These are phyloP conservation scores for Polypedilum pembai DNA, from an alignment of 1,140 invertebrate species.

Conservation along the genomic window DNA sequence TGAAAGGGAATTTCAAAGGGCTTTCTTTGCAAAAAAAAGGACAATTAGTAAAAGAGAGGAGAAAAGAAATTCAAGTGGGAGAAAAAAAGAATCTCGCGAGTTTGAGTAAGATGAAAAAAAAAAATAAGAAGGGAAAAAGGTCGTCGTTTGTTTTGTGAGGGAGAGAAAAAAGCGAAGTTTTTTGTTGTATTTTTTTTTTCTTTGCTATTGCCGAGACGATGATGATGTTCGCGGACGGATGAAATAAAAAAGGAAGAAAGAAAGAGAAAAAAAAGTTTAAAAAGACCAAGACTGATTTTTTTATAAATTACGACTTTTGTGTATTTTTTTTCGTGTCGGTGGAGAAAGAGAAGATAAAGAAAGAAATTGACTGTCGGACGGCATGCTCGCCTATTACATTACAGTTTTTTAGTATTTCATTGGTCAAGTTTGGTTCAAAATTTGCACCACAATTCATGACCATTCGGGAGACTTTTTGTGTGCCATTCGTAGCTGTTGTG, in stretches of 20 bases:
- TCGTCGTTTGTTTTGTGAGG: neutral
- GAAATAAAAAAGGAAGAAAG: slow-evolving; percentile 15
- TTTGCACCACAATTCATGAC: neutral
- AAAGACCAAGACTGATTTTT: slow-evolving; percentile 20
- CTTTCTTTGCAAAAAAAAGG: neutral
- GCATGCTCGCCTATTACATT: slow-evolving; percentile 9
- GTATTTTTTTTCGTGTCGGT: slow-evolving; percentile 23
- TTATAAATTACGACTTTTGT: slow-evolving; percentile 27
- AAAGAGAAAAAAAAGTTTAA: slow-evolving; percentile 10
- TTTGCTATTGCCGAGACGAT: neutral
- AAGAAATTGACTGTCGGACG: slow-evolving; percentile 10
- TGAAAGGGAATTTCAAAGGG: slow-evolving; percentile 25
- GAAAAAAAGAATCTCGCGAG: neutral
- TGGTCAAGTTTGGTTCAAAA: slow-evolving; percentile 24
- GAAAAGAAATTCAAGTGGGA: neutral
- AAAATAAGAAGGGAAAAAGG: slow-evolving; percentile 3
- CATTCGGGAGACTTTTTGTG: slow-evolving; percentile 27
- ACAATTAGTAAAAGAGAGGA: no score
- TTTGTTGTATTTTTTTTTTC: neutral
- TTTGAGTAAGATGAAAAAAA: neutral
- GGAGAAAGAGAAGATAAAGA: neutral
- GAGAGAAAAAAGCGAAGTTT: neutral
- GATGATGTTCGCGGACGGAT: neutral
- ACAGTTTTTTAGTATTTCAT: slow-evolving; percentile 2
- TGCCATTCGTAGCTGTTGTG: neutral